Percentiles rank a stretch among this genome's conserved stretches.
Conservation (phyloP, 37 sponge, comb jelly and placozoan species). For the Beroe ovata region DNA sequence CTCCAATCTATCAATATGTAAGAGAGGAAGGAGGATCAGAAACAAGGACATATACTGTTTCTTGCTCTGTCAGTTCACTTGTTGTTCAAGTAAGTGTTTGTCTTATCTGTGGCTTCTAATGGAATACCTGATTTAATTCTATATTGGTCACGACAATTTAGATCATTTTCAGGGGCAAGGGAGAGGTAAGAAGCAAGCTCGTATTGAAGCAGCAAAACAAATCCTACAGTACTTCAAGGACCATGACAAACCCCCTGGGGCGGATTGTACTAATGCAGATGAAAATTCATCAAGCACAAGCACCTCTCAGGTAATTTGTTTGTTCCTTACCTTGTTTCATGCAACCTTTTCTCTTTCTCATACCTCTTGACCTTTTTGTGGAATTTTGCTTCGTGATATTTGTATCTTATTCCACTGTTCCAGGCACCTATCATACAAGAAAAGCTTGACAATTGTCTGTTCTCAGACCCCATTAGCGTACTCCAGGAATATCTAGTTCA, state of each 20-base stretch:
- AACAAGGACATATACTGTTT: conserved; percentile 10
- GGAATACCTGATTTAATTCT: too few relatives aligned
- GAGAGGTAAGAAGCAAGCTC: conserved; percentile 18
- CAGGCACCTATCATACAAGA: not conserved
- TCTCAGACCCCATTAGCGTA: conserved; percentile 11
- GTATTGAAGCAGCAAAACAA: not conserved
- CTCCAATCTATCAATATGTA: conserved; percentile 16
- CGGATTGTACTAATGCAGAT: too few relatives aligned
- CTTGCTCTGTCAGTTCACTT: not conserved
- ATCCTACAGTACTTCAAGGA: conserved; percentile 27
- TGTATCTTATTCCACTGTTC: too few relatives aligned
- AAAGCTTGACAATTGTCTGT: conserved; percentile 6
- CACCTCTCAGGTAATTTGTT: too few relatives aligned
- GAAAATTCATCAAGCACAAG: too few relatives aligned
- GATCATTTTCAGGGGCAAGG: conserved; percentile 4
- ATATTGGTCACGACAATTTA: too few relatives aligned
- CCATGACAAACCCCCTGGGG: not conserved
- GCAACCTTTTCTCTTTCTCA: too few relatives aligned
- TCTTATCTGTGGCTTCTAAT: too few relatives aligned
- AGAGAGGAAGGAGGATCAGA: conserved; percentile 16
- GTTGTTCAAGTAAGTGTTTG: not conserved
- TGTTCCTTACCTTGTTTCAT: too few relatives aligned
- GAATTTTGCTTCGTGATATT: too few relatives aligned
- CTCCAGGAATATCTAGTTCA: conserved; percentile 40
- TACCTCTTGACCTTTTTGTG: too few relatives aligned